phyloP scores from a whole-genome alignment of 2,888 invertebrate genomes.

The Hirtodrosophila trivittata region DNA sequence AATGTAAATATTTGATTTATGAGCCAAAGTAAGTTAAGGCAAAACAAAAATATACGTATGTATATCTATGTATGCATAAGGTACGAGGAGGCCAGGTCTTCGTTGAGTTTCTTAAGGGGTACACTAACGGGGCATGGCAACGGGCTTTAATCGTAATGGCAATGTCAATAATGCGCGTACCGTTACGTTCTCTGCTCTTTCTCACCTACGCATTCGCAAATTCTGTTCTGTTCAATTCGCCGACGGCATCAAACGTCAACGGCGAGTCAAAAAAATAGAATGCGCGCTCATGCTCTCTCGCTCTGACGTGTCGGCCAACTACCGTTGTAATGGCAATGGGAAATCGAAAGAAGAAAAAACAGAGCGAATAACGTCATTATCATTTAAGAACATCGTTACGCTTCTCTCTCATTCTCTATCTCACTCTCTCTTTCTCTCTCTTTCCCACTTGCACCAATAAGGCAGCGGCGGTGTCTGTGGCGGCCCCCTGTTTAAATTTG shows the following conservation, averaged over 20 bases:
- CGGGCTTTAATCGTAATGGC: slow-evolving; percentile 30
- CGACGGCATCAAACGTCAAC: slow-evolving; percentile 57
- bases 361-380: slow-evolving; percentile 60
- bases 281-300: slow-evolving; percentile 69
- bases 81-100: slow-evolving; percentile 7
- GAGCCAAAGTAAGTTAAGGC: slow-evolving; percentile 78
- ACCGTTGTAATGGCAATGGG: slow-evolving; percentile 43
- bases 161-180: slow-evolving; percentile 39
- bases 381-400: slow-evolving; percentile 53
- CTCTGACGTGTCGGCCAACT: slow-evolving; percentile 58
- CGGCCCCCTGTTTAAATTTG: slow-evolving; percentile 18
- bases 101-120: slow-evolving; percentile 12
- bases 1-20: slow-evolving; percentile 83
- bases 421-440: slow-evolving; percentile 20
- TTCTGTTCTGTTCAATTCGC: slow-evolving; percentile 42
- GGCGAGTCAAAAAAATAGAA: slow-evolving; percentile 38
- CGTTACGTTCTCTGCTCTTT: slow-evolving; percentile 27
- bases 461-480: slow-evolving; percentile 22
- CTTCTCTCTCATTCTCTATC: slow-evolving; percentile 9
- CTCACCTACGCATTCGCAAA: slow-evolving; percentile 40
- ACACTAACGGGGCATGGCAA: slow-evolving; percentile 7
- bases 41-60: slow-evolving; percentile 53
- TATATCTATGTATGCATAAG: not conserved
- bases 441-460: slow-evolving; percentile 51
- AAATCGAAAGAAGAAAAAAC: slow-evolving; percentile 23